Evolutionary conservation across 2,113 vertebrate species (phyloP).

Genomic region (Cinclus cinclus): DNA sequence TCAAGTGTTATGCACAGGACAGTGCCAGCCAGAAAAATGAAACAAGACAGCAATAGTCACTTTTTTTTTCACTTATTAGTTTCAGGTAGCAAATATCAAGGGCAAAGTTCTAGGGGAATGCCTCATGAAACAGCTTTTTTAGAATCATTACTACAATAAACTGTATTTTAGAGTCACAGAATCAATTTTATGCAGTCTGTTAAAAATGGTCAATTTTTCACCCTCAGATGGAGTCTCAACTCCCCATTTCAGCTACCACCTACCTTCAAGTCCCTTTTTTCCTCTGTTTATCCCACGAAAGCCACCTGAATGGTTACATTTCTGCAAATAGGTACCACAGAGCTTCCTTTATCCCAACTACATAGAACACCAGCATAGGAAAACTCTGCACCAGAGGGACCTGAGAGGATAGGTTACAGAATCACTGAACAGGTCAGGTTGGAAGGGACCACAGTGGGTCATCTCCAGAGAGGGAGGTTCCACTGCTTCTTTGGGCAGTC

Average conservation of each 20-base stretch:
- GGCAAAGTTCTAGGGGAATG: background rate
- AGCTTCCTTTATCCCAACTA: background rate
- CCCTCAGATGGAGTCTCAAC: background rate
- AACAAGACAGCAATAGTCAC: background rate
- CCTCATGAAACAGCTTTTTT: background rate
- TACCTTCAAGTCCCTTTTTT: background rate
- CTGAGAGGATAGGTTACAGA: background rate
- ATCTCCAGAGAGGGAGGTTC: background rate
- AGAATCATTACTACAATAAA: background rate
- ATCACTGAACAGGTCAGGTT: background rate
- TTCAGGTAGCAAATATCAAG: background rate
- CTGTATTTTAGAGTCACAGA: background rate
- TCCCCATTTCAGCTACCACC: background rate
- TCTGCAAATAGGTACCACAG: background rate
- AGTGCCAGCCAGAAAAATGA: background rate
- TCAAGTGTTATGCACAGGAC: background rate
- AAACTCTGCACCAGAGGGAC: background rate
- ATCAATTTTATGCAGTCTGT: background rate
- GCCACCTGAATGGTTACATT: background rate
- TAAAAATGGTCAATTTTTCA: background rate
- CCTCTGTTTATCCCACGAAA: background rate
- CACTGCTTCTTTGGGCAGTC: background rate
- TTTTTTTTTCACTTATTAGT: background rate
- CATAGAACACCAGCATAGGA: background rate
- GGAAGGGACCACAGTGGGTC: background rate